Percentiles rank a stretch among this genome's conserved stretches.
phyloP scores from a whole-genome alignment of 2,113 vertebrate genomes.

The Eolophus roseicapilla region DNA sequence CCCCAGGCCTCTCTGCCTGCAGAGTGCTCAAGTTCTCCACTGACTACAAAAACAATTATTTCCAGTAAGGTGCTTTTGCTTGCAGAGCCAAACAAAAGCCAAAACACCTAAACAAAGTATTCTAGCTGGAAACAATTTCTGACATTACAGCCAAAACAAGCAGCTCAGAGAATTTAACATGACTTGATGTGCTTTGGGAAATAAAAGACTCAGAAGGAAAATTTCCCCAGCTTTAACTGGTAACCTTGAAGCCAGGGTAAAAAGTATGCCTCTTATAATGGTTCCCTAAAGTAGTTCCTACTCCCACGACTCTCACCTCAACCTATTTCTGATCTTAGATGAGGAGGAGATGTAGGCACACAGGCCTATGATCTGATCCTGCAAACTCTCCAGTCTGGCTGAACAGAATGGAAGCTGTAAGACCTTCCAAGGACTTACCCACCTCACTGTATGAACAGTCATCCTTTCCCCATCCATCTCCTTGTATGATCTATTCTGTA shows the following conservation, averaged over 20 bases:
- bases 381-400: not conserved
- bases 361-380: not conserved
- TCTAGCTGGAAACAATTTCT: not conserved
- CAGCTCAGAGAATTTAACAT: not conserved
- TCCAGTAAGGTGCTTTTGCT: not conserved
- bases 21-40: not conserved
- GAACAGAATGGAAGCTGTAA: not conserved
- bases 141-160: not conserved
- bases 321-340: not conserved
- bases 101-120: not conserved
- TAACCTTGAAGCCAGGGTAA: not conserved
- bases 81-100: not conserved
- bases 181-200: not conserved
- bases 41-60: not conserved
- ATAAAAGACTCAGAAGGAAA: not conserved
- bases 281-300: not conserved
- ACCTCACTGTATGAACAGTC: fast-evolving
- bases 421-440: not conserved
- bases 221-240: not conserved
- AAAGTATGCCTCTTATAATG: not conserved
- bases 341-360: not conserved
- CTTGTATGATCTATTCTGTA: not conserved
- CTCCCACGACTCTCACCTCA: not conserved
- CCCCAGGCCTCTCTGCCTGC: not conserved
- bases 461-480: not conserved